Conservation (phyloP, 1,140 invertebrate genomes). For the Penaeus chinensis region DNA sequence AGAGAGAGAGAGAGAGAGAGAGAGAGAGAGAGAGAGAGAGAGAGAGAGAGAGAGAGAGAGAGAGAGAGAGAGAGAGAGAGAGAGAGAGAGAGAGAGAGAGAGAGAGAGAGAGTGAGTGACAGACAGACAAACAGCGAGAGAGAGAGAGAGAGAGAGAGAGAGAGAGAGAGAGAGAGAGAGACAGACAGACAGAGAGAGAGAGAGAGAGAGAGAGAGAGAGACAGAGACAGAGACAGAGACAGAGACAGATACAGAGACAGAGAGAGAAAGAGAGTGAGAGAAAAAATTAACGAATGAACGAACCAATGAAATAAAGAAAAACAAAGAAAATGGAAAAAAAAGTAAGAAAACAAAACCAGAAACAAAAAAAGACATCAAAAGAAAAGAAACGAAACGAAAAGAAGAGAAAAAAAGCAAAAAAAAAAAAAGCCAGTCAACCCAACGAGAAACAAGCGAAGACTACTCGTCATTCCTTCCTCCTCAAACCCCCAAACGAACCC, state of each 20-base stretch:
- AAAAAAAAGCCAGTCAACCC: too few species aligned
- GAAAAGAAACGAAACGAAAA: too few species aligned
- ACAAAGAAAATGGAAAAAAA: too few species aligned
- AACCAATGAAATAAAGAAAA: background rate
- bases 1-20: conserved; percentile 18
- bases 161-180: conserved; percentile 9
- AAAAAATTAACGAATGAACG: background rate
- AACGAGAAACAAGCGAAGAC: too few species aligned
- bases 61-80: background rate
- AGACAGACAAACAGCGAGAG: background rate
- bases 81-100: conserved; percentile 15
- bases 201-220: background rate
- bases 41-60: conserved; percentile 7
- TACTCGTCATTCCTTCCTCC: too few species aligned
- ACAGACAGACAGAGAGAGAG: conserved; percentile 10
- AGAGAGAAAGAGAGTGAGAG: background rate
- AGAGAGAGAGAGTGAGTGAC: conserved; percentile 2
- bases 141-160: conserved; percentile 18
- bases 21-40: conserved; percentile 10
- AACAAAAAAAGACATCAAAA: too few species aligned
- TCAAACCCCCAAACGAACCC: too few species aligned
- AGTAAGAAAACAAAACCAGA: too few species aligned
- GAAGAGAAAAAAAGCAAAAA: too few species aligned
- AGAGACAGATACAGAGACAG: background rate
- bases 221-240: conserved; percentile 3